Conservation (phyloP, 2,797 vertebrate genomes). For the Acanthopagrus latus region DNA sequence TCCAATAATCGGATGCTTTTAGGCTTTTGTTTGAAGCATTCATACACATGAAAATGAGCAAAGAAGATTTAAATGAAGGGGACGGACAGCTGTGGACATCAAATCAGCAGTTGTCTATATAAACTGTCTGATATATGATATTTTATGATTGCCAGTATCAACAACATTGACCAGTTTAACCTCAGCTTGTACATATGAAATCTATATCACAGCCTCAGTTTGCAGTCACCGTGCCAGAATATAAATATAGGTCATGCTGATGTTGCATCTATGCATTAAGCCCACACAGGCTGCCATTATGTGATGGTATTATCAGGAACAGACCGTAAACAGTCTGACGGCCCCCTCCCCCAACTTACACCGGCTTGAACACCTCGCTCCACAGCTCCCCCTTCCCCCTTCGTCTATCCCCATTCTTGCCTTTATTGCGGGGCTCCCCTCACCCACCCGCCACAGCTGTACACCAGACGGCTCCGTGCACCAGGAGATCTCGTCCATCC, state of each 20-base stretch:
- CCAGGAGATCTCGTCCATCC: neutral
- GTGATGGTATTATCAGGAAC: slow-evolving; percentile 55
- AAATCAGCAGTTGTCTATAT: neutral
- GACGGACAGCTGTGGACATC: neutral
- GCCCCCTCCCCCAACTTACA: slow-evolving; percentile 54
- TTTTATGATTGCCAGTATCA: slow-evolving; percentile 31
- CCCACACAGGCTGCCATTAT: slow-evolving; percentile 42
- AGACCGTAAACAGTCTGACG: slow-evolving; percentile 57
- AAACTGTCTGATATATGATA: neutral
- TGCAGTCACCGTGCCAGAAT: slow-evolving; percentile 6
- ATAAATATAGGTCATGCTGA: slow-evolving; percentile 50
- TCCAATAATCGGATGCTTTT: neutral
- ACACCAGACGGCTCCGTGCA: slow-evolving; percentile 9
- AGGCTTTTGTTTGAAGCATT: neutral
- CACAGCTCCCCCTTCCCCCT: slow-evolving; percentile 23
- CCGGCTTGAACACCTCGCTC: slow-evolving; percentile 15
- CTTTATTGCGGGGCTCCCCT: slow-evolving; percentile 2
- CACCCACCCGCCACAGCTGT: slow-evolving; percentile 21
- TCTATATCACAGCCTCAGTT: slow-evolving; percentile 27
- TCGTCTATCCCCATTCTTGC: slow-evolving; percentile 14
- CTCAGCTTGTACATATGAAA: slow-evolving; percentile 30
- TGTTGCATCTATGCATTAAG: slow-evolving; percentile 57
- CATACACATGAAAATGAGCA: neutral
- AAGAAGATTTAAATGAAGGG: neutral
- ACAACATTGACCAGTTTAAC: slow-evolving; percentile 26